A percentile compares a stretch with the other conserved stretches of the same genome.
These are phyloP conservation scores for Cyprinodon tularosa DNA, from an alignment of 2,113 vertebrate genomes.

Conservation along the genomic window DNA sequence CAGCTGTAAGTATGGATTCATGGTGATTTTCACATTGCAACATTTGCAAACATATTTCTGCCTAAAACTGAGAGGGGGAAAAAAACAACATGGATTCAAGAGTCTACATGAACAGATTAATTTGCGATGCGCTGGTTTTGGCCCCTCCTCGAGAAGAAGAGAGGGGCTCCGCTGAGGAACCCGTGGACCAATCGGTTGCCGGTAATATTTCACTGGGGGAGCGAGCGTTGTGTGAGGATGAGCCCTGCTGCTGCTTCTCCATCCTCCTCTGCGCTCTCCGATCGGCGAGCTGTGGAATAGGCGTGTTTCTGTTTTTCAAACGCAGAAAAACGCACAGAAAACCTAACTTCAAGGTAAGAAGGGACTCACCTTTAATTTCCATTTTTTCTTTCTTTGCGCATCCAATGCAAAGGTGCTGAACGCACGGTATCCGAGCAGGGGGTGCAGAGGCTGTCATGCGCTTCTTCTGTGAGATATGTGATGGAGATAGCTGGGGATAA, in stretches of 20 bases:
- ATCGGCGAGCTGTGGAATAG: constrained; percentile 75
- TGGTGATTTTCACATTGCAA: background rate
- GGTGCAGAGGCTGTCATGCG: constrained; percentile 22
- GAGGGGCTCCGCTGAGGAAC: constrained; percentile 46
- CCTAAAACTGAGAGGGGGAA: background rate
- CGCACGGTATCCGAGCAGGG: constrained; percentile 8
- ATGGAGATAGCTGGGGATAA: background rate
- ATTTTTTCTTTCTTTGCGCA: background rate
- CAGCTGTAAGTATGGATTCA: too few relatives aligned
- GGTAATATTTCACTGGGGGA: constrained; percentile 66
- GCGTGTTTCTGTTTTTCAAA: constrained; percentile 37
- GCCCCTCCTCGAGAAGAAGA: constrained; percentile 68
- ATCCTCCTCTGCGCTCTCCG: constrained; percentile 45
- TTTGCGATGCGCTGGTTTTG: constrained; percentile 24
- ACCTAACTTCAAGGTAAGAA: constrained; percentile 66
- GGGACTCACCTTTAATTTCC: background rate
- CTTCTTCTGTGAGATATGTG: constrained; percentile 4
- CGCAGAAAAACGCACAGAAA: constrained; percentile 18
- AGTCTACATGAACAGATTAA: constrained; percentile 6
- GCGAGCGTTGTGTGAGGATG: constrained; percentile 46
- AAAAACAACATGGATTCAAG: background rate
- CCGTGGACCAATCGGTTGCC: constrained; percentile 74
- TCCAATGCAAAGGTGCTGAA: constrained; percentile 28
- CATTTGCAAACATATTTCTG: background rate
- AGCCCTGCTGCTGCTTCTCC: constrained; percentile 50